Conservation (phyloP, 92 coral and sea anemone species). For the Porites cylindrica region DNA sequence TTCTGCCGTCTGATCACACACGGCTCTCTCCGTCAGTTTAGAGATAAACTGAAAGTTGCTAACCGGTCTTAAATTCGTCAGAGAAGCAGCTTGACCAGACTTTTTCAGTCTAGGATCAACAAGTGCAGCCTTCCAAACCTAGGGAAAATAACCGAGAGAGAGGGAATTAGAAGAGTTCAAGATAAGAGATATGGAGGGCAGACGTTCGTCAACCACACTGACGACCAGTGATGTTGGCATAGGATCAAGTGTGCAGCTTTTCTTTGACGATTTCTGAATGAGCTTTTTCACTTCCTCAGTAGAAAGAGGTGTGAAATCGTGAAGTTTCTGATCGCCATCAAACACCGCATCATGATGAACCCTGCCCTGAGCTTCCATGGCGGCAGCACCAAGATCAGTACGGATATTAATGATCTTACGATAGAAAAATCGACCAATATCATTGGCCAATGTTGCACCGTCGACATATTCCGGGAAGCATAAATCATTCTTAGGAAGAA, state of each 20-base stretch:
- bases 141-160: too few relatives aligned
- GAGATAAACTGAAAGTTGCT: too few relatives aligned
- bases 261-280: conserved; percentile 29
- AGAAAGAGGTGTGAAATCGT: too few relatives aligned
- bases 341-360: too few relatives aligned
- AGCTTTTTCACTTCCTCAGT: neutral
- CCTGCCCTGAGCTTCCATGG: too few relatives aligned
- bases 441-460: conserved; percentile 38
- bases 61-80: too few relatives aligned
- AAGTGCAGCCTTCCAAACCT: too few relatives aligned
- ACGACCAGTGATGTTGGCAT: conserved; percentile 26
- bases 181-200: neutral
- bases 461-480: conserved; percentile 41
- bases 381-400: neutral
- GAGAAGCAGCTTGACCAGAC: too few relatives aligned
- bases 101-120: too few relatives aligned
- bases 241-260: conserved; percentile 29
- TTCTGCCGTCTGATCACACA: too few relatives aligned
- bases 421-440: conserved; percentile 42
- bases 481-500: conserved; percentile 45
- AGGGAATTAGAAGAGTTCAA: too few relatives aligned
- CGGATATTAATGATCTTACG: conserved; percentile 56
- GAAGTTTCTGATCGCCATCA: neutral
- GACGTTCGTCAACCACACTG: neutral
- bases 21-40: too few relatives aligned